Base-by-base conservation (phyloP, 2,113 vertebrate genomes). In the Amia ocellicauda region DNA sequence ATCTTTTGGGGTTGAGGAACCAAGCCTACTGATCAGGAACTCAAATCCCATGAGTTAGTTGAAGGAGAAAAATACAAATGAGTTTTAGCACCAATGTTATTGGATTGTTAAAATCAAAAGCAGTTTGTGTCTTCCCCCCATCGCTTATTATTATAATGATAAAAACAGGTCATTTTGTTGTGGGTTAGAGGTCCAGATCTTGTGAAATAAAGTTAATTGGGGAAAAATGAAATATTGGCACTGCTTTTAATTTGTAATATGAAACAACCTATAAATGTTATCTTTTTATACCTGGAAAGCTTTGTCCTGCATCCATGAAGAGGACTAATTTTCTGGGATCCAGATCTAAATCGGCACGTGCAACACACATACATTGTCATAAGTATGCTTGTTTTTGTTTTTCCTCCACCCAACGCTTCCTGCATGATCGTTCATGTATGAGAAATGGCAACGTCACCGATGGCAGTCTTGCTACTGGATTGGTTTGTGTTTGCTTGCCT, bases 201-300 rank as follows among this genome's bases (percentile, higher is more conserved):
- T 49, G 65, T 49, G 20, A 0, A 16, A 40, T 31, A 2, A 23
- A 31, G 28, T 41, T 10, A 29, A 40, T 47, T 64, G 58, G 29
- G 7, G 64, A 43, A 64, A 57, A 22, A n/a, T n/a, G n/a, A n/a
- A 14, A 69, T 69, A 57, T 63, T 71, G 74, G 72, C 71, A 74
- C 70, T 74, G 74, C 74, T 53, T 69, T 58, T 49, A 58, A 66
- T 49, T 53, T 31, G 50, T 75, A 57, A n/a, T 64, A 70, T 28
- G 43, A 58, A 45, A 65, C 22, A 29, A 27, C 58, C 29, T 58
- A 42, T 73, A 66, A 49, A 24, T 85, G 84, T 88, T 83, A 63
- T 64, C 31, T 73, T 77, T 82, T 76, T 80, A 86, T 11, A 36
- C 72, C 80, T 85, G 82, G 86, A 86, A 86, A 77, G 80, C 88